Evolutionary conservation across 2,113 vertebrate species (phyloP), one percentile per base, ranked within the genome.

Genomic region (Ochotona princeps): DNA sequence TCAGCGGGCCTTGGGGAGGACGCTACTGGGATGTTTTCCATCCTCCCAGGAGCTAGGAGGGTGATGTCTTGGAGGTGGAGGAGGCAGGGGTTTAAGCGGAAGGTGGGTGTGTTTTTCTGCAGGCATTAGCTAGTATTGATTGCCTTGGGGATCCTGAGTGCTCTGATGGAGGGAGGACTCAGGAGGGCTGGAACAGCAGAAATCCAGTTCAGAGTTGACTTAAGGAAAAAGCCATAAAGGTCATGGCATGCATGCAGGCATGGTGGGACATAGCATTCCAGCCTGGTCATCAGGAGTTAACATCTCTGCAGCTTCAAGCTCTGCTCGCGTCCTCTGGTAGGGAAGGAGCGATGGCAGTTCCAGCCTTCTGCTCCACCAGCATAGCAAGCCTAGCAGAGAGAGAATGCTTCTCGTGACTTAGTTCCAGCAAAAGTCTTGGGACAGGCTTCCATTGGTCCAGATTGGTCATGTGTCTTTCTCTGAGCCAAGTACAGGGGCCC

Each of bases 211-310:
- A 72, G 23, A 89, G 66, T 61, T 63, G 70, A 25, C 63, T 74
- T 79, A 51, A 81, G 44, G 75, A 23, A 60, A 75, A 38, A 5
- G 25, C 14, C 18, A 35, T 61, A 88, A 69, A 49, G 60, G 8
- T 83, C 76, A 8, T 20, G 18, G 0, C 11, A 60, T 1, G 28
- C 38, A 81, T 74, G 73, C 72, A 87, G 92, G 32, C 11, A 23
- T 65, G 83, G 63, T 38, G 51, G 30, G 47, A 69, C 87, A 76
- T 67, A 91, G 94, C 90, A 54, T 81, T 57, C 69, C 32, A 35
- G 7, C 26, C 54, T 17, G 8, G 30, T 38, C 38, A 8, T 47
- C 18, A 49, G 74, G 35, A 72, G 18, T 72, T 38, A 13, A 4
- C 5, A 38, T 67, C 44, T 87, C 17, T 72, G 38, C 5, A 30